Evolutionary conservation across 1,140 invertebrate genomes (phyloP).

Genomic region (Aphelinus atriplicis): DNA sequence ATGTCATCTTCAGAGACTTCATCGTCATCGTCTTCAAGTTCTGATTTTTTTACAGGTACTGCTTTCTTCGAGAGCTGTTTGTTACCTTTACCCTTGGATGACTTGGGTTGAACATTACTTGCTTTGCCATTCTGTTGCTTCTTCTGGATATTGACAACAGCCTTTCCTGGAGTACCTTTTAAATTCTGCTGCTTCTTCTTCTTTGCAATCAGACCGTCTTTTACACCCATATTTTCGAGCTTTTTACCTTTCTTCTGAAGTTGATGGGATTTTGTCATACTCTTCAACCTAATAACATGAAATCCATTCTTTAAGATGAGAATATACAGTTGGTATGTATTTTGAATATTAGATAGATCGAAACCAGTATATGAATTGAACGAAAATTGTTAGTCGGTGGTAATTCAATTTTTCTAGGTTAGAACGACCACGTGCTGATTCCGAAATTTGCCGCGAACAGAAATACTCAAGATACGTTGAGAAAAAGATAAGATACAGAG

Average conservation of each 20-base stretch:
- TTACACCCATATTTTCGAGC: conserved; percentile 1
- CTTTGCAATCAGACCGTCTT: conserved; percentile 12
- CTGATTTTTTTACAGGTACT: background rate
- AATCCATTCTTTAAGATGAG: no score
- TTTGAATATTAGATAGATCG: no score
- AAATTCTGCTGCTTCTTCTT: background rate
- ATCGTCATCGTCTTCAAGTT: background rate
- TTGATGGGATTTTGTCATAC: conserved; percentile 24
- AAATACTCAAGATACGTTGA: no score
- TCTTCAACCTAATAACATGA: background rate
- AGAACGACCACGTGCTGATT: conserved; percentile 20
- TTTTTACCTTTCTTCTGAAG: conserved; percentile 15
- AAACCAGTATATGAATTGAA: no score
- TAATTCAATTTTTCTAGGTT: conserved; percentile 15
- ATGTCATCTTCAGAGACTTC: conserved; percentile 21
- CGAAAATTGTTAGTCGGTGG: no score
- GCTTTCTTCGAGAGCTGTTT: background rate
- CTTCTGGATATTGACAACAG: conserved; percentile 1
- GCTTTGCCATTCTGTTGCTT: background rate
- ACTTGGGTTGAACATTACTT: background rate
- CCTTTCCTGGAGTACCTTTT: conserved; percentile 2
- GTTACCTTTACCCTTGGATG: background rate
- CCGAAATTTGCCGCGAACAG: background rate
- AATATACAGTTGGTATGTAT: no score
- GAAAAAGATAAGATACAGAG: no score